Evolutionary conservation across 2,888 invertebrate species (phyloP), one percentile per base, ranked within the genome.

Genomic region (Platycheirus albimanus): DNA sequence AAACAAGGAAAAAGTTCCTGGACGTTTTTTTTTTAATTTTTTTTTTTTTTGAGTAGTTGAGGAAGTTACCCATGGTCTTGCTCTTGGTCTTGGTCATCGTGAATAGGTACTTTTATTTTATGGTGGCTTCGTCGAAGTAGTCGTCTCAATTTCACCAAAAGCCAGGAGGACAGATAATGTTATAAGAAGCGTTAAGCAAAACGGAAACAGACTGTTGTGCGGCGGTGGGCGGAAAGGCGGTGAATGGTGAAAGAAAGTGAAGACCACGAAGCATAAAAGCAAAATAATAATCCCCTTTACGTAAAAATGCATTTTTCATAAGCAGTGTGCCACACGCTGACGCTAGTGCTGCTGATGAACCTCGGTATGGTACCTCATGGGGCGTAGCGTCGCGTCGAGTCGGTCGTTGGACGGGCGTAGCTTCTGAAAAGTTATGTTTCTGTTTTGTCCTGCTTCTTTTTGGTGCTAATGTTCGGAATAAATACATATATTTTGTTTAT

Each of bases 271-370:
- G 20, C 10, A 52, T 30, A 15, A 11, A 19, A 17, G 52, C 15
- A 71, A 67, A 81, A 79, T 74, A 54, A 67, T 81, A 81, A 81
- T 81, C 77, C 67, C 71, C 66, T 66, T 38, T 71, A 28, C 30
- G 17, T 30, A 30, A 61, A 61, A 67, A 81, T 81, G 81, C 77
- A 81, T 81, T 81, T 81, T 81, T 81, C 81, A 81, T 81, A 81
- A 81, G 74, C 47, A 63, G 38, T 54, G 63, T 47, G 54, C 47
- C 52, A 49, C 54, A 51, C 24, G 64, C 61, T 61, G 30, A 11
- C 24, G 54, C 19, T 36, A 3, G n/a, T 41, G 38, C n/a, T 38
- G 36, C 54, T 54, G 54, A 38, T 19, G 19, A 54, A 38, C 36
- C 36, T n/a, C n/a, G n/a, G n/a, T n/a, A n/a, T n/a, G n/a, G n/a